phyloP scores from a whole-genome alignment of 2,888 invertebrate genomes.

The Myopa tessellatipennis region DNA sequence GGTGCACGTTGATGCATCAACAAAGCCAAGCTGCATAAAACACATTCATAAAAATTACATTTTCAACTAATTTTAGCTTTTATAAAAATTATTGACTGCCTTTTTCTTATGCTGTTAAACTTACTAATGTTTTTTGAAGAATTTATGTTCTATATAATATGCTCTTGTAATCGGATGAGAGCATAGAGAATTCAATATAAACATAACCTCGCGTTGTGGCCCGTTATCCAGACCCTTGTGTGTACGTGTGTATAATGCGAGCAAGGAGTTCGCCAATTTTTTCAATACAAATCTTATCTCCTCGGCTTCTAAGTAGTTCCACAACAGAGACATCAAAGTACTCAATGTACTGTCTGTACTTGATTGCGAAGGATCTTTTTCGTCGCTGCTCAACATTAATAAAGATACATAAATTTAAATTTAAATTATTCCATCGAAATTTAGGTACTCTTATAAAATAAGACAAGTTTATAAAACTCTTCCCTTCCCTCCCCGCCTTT shows the following conservation, averaged over 20 bases:
- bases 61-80: neutral
- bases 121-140: conserved; percentile 70
- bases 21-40: conserved; percentile 59
- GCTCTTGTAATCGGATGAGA: conserved; percentile 70
- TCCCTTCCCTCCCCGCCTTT: conserved; percentile 47
- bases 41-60: neutral
- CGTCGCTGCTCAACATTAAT: conserved; percentile 49
- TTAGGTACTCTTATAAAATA: neutral
- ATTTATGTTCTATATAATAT: conserved; percentile 69
- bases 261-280: conserved; percentile 61
- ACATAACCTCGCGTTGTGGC: conserved; percentile 68
- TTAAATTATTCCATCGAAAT: too few species aligned
- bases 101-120: conserved; percentile 1
- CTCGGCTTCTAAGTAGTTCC: conserved; percentile 65
- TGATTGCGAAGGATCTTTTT: conserved; percentile 53
- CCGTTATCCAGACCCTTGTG: conserved; percentile 63
- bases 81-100: neutral
- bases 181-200: conserved; percentile 69
- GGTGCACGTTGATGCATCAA: conserved; percentile 66
- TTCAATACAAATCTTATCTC: conserved; percentile 63
- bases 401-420: too few species aligned
- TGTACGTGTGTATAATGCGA: conserved; percentile 60
- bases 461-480: neutral
- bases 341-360: conserved; percentile 59
- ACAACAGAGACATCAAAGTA: conserved; percentile 62